Evolutionary conservation across 2,888 invertebrate genomes (phyloP), one percentile per base, ranked within the genome.

Genomic region (Craniophora ligustri): DNA sequence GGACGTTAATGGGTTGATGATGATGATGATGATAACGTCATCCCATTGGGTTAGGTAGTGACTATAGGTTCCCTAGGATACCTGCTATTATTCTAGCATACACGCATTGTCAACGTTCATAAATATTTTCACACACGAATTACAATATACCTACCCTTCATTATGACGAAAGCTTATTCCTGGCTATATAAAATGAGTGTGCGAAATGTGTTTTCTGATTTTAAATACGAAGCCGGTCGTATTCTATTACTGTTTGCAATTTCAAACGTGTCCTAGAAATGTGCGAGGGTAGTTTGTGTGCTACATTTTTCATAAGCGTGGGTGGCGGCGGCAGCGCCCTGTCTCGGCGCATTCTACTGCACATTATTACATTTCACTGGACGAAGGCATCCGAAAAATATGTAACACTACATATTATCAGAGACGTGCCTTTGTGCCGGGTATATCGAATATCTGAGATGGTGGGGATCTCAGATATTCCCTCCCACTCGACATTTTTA

Each of bases 301-400:
- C 49, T 44, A 56, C 36, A 56, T 49, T 46, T 45, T 46, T 56
- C 42, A 61, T 39, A 41, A 38, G 47, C 28, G 32, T 38, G 30
- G 13, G 31, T 5, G 14, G 32, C 32, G 18, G 13, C 34, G 53
- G 32, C 16, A 4, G 26, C 26, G 23, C 46, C 36, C 36, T 47
- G 59, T 42, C 15, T 26, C 31, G 13, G 31, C 35, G 51, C 39
- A 40, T 40, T 56, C 23, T 14, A 49, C 23, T 55, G 54, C 44
- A 66, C 54, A 48, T 70, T 73, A 68, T 68, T 63, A 67, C 48
- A 70, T 73, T 67, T 68, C 26, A 8, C 19, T 19, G 47, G 47
- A 53, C 44, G 28, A 28, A 7, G 54, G 56, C 40, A 57, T 59
- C 28, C 26, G 35, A 51, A 50, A 69, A 63, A 67, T 67, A 55